These are phyloP conservation scores for Gymnogyps californianus DNA, from an alignment of 2,113 vertebrate species.

Conservation along the genomic window DNA sequence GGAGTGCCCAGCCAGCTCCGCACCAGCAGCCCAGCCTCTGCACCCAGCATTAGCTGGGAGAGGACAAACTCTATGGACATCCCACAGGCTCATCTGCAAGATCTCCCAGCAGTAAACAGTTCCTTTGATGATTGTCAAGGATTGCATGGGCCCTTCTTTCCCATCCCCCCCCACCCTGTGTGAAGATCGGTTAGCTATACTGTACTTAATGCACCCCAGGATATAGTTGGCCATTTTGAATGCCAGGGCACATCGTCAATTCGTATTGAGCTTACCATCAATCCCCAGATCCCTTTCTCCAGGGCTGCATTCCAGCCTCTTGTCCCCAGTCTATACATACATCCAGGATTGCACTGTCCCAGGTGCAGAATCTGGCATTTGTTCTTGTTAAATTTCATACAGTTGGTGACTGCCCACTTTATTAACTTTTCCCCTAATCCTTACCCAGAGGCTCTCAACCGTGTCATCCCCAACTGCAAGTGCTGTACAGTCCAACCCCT, in stretches of 20 bases:
- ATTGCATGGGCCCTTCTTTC: background rate
- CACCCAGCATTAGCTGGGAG: background rate
- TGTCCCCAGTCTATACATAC: background rate
- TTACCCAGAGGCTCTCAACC: background rate
- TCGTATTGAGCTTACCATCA: background rate
- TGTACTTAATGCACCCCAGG: background rate
- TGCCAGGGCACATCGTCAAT: background rate
- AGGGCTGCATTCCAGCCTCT: background rate
- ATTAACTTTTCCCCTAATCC: background rate
- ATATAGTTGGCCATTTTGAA: background rate
- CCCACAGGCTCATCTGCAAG: background rate
- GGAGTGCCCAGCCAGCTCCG: accelerated
- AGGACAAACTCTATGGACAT: background rate
- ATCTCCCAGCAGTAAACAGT: background rate
- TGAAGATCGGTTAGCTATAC: background rate
- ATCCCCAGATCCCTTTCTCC: background rate
- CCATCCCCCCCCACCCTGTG: too few relatives aligned
- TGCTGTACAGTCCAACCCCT: background rate
- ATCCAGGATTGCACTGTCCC: background rate
- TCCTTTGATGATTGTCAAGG: background rate
- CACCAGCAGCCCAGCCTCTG: background rate
- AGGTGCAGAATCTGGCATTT: background rate
- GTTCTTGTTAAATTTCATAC: background rate
- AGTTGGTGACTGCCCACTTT: background rate
- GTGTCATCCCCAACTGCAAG: background rate